phyloP scores from a whole-genome alignment of 1,140 invertebrate species.

The Dreissena polymorpha region DNA sequence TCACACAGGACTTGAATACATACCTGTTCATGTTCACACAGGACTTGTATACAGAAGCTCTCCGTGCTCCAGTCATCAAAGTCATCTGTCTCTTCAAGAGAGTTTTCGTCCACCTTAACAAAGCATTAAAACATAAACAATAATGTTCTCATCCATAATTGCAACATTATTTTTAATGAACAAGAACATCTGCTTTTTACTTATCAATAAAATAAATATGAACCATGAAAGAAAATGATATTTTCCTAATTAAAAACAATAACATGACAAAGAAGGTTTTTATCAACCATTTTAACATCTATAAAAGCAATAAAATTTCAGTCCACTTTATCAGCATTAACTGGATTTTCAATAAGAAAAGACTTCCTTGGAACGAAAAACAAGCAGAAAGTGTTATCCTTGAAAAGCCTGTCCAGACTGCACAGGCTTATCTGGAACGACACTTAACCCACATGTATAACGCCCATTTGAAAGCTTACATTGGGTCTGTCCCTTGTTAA shows the following conservation, averaged over 20 bases:
- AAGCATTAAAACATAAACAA: background rate
- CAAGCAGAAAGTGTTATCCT: background rate
- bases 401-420: too few relatives aligned
- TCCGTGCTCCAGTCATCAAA: conserved; percentile 67
- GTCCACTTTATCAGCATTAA: background rate
- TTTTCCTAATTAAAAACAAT: too few relatives aligned
- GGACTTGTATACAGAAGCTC: conserved; percentile 66
- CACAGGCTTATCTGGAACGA: too few relatives aligned
- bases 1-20: conserved; percentile 59
- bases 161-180: too few relatives aligned
- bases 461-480: background rate
- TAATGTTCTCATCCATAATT: too few relatives aligned
- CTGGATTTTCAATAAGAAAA: background rate
- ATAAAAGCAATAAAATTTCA: background rate
- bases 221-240: too few relatives aligned
- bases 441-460: too few relatives aligned
- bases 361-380: background rate
- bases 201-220: background rate
- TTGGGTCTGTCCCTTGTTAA: background rate
- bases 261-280: background rate
- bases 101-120: conserved; percentile 30
- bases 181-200: too few relatives aligned
- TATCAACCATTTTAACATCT: background rate
- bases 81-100: conserved; percentile 48
- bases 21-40: conserved; percentile 75